Evolutionary conservation across 1,140 invertebrate species (phyloP).

Genomic region (Periplaneta americana): DNA sequence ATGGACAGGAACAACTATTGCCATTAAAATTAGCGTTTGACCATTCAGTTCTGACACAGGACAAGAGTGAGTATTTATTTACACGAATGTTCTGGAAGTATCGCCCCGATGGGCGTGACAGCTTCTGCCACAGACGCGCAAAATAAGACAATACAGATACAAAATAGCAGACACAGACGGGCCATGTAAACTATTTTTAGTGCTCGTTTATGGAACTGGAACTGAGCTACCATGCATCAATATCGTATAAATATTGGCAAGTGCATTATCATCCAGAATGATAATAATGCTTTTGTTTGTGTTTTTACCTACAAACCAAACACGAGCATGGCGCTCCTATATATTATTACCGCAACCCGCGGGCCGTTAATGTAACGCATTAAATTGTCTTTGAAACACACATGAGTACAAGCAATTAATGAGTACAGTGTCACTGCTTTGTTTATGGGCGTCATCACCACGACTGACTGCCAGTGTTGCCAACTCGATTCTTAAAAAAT

Average conservation of each 20-base stretch:
- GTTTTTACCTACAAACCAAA: neutral
- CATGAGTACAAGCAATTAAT: too few species aligned
- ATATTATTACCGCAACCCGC: neutral
- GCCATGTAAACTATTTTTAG: neutral
- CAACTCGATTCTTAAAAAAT: too few species aligned
- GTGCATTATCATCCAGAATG: neutral
- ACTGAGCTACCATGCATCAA: neutral
- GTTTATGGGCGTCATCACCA: too few species aligned
- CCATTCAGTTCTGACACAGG: too few species aligned
- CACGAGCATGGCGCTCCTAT: neutral
- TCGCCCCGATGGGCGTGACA: neutral
- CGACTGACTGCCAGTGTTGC: too few species aligned
- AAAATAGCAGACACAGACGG: neutral
- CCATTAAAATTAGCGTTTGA: too few species aligned
- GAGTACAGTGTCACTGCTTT: too few species aligned
- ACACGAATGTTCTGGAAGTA: neutral
- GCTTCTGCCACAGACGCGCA: neutral
- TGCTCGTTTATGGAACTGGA: neutral
- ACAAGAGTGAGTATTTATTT: neutral
- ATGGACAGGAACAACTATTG: too few species aligned
- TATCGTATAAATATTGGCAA: neutral
- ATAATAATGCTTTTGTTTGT: neutral
- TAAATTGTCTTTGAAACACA: neutral
- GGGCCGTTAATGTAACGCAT: neutral
- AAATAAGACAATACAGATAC: neutral